Evolutionary conservation across 2,888 invertebrate genomes (phyloP).

Genomic region (Vannuccia rotundouncinata): DNA sequence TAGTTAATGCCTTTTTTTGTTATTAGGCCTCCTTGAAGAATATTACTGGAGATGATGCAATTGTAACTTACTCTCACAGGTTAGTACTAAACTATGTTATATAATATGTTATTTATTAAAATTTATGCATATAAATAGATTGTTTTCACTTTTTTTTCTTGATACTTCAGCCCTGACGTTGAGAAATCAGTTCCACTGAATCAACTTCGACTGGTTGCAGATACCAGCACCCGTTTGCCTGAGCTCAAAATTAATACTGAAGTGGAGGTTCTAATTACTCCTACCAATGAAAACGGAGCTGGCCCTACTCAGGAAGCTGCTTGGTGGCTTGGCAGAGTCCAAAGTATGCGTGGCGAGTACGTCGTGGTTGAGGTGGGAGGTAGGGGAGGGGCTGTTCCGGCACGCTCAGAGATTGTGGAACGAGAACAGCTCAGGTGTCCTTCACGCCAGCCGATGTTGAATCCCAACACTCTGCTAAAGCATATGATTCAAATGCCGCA

Average conservation of each 20-base stretch:
- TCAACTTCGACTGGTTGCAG: neutral
- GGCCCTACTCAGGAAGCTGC: neutral
- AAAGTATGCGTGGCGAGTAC: conserved; percentile 19
- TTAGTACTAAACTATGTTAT: neutral
- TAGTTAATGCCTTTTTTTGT: neutral
- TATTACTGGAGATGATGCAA: neutral
- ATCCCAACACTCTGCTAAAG: neutral
- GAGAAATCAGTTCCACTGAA: neutral
- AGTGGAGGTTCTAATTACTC: neutral
- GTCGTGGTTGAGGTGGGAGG: neutral
- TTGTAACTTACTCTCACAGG: neutral
- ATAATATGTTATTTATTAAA: neutral
- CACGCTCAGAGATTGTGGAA: conserved; percentile 19
- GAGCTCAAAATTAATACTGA: neutral
- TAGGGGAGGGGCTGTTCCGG: neutral
- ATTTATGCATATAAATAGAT: neutral
- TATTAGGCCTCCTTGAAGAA: neutral
- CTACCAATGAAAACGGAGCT: neutral
- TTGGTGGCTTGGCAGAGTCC: conserved; percentile 28
- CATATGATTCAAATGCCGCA: neutral
- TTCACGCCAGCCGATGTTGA: neutral
- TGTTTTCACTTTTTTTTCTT: neutral
- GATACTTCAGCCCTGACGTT: neutral
- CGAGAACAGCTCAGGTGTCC: neutral
- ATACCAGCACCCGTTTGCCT: neutral